phyloP scores from a whole-genome alignment of 2,113 vertebrate genomes.

The Takifugu bimaculatus region DNA sequence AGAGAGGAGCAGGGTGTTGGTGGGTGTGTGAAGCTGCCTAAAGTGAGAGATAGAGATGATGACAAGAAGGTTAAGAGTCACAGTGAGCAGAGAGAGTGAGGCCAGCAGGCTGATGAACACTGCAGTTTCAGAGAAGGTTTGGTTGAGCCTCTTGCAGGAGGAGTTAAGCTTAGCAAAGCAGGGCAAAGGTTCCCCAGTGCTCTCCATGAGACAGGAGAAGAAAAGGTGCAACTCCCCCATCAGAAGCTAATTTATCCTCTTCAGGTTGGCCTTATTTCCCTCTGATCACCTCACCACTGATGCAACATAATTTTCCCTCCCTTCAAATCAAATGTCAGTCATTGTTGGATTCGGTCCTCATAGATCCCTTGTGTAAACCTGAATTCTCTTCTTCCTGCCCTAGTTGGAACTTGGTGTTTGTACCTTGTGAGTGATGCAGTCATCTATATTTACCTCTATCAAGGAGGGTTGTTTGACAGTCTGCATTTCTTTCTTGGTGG shows the following conservation, averaged over 20 bases:
- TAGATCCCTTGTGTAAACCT: no score
- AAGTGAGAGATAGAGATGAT: conserved; percentile 41
- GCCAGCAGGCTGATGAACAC: no score
- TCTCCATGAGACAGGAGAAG: conserved; percentile 13
- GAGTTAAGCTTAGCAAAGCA: conserved; percentile 43
- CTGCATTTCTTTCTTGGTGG: no score
- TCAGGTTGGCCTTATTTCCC: background rate
- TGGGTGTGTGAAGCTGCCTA: conserved; percentile 64
- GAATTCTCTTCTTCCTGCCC: no score
- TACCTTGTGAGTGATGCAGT: background rate
- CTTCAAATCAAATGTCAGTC: no score
- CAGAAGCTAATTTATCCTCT: conserved; percentile 10
- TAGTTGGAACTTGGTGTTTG: no score
- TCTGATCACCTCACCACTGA: background rate
- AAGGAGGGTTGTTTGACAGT: no score
- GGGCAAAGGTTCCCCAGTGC: background rate
- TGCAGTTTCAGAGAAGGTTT: no score
- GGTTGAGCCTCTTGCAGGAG: conserved; percentile 22
- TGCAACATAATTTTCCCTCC: background rate
- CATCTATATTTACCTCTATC: no score
- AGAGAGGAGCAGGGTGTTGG: conserved; percentile 58
- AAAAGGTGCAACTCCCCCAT: background rate
- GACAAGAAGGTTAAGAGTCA: conserved; percentile 1
- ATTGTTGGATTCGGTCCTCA: no score
- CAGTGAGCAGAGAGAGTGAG: no score